A percentile compares a stretch with the other conserved stretches of the same genome.
phyloP scores from a whole-genome alignment of 2,888 invertebrate species.

The Schizotus pectinicornis region DNA sequence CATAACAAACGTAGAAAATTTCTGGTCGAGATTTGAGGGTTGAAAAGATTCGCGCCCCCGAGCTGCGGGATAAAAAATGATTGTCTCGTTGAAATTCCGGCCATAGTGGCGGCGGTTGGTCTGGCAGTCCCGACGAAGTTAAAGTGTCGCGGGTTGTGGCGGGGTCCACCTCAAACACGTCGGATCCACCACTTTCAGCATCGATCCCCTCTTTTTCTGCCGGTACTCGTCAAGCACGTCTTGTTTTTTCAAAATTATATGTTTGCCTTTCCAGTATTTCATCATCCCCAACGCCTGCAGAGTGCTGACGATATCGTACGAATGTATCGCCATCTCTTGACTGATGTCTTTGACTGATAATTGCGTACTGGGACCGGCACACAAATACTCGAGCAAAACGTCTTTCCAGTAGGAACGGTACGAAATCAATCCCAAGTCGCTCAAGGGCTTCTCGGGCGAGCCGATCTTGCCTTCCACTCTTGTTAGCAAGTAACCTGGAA shows the following conservation, averaged over 20 bases:
- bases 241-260: conserved; percentile 93
- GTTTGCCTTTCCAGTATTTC: conserved; percentile 97
- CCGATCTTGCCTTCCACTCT: conserved; percentile 96
- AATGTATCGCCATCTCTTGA: conserved; percentile 93
- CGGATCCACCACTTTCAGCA: conserved; percentile 88
- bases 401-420: conserved; percentile 99
- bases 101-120: background rate
- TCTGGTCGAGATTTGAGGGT: too few species aligned
- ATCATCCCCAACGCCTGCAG: conserved; percentile 95
- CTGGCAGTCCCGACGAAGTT: background rate
- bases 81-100: conserved; percentile 4
- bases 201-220: conserved; percentile 73
- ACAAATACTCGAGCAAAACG: conserved; percentile 88
- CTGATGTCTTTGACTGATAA: conserved; percentile 90
- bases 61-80: too few species aligned
- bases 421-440: conserved; percentile 95
- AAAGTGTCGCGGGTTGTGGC: conserved; percentile 57
- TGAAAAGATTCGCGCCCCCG: too few species aligned
- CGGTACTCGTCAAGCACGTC: conserved; percentile 94
- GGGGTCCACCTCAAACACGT: conserved; percentile 89
- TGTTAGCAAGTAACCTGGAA: conserved; percentile 91
- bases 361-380: conserved; percentile 86
- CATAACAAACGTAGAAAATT: too few species aligned
- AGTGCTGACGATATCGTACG: conserved; percentile 97
- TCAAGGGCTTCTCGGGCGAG: conserved; percentile 98